Evolutionary conservation across 2,888 invertebrate genomes (phyloP), one percentile per base, ranked within the genome.

Genomic region (Aleiodes leptofemur): DNA sequence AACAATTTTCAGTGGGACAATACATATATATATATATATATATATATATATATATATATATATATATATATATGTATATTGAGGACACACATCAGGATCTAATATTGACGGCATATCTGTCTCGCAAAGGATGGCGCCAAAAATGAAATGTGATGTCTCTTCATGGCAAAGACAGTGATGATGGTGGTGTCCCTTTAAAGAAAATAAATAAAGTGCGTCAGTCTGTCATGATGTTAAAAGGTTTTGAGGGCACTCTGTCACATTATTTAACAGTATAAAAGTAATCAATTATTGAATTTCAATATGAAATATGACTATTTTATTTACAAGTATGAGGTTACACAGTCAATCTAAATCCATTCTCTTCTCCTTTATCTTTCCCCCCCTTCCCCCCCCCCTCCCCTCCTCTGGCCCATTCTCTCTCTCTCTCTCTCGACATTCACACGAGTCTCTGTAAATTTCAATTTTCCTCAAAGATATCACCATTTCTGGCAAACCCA

Each of bases 401-500:
- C 11, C 5, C 1, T 14, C 23, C 23, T 23, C 23, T 23, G 1
- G 23, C 1, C 34, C 4, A 43, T 61, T 16, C 11, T n/a, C 5
- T 31, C n/a, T n/a, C 4, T 16, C 43, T 16, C 11, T n/a, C 5
- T 14, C 34, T 59, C 29, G 11, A 34, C 13, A 16, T 38, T 43
- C 23, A 8, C 4, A 16, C 34, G 16, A 56, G 64, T 43, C 43
- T 64, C 64, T 48, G 48, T 64, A 64, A 64, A 64, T 64, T 64
- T 64, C 64, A 64, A 64, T 64, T 64, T 59, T 34, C 34, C 59
- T 34, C 31, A 13, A 23, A 59, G 59, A 64, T 64, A 43, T 43
- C 64, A 6, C 48, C 7, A 64, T 64, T 64, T 64, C 43, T 64
- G 64, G 64, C 64, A 64, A 38, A 64, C 16, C 43, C 64, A 64